Conservation (phyloP, 2,888 invertebrate genomes). For the Noctua janthe region DNA sequence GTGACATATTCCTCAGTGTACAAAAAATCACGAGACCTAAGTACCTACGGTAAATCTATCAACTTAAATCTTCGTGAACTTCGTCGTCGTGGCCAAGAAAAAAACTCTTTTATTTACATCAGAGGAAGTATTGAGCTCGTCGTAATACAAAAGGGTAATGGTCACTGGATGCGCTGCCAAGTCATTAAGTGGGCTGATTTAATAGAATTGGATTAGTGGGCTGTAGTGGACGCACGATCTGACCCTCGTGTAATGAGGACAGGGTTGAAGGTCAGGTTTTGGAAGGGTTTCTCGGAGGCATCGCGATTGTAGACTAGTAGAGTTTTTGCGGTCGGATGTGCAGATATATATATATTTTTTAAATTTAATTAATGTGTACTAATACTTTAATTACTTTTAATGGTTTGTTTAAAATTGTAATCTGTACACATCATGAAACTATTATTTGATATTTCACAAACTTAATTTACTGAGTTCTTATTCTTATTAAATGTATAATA, state of each 20-base stretch:
- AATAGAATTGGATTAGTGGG: constrained; percentile 47
- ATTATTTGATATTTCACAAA: not conserved
- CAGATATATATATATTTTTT: not conserved
- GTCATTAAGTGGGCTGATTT: constrained; percentile 54
- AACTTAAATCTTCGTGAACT: not conserved
- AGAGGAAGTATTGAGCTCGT: constrained; percentile 16
- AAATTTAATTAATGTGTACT: not conserved
- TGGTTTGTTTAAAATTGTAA: not conserved
- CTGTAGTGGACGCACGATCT: constrained; percentile 11
- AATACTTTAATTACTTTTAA: not conserved
- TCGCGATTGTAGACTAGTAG: not conserved
- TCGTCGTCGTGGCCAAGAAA: constrained; percentile 6
- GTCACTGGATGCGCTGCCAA: constrained; percentile 34
- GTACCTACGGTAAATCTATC: not conserved
- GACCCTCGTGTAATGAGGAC: constrained; percentile 27
- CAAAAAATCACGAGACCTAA: not conserved
- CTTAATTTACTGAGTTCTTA: not conserved
- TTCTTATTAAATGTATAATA: not conserved
- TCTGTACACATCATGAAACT: not conserved
- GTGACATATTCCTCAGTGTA: not conserved
- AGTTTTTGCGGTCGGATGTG: not conserved
- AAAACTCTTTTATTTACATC: constrained; percentile 28
- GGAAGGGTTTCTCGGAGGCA: constrained; percentile 9
- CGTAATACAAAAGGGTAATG: constrained; percentile 28
- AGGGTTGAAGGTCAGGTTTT: not conserved